Base-by-base conservation (phyloP, 2,888 invertebrate species). In the Augochlorella aurata region DNA sequence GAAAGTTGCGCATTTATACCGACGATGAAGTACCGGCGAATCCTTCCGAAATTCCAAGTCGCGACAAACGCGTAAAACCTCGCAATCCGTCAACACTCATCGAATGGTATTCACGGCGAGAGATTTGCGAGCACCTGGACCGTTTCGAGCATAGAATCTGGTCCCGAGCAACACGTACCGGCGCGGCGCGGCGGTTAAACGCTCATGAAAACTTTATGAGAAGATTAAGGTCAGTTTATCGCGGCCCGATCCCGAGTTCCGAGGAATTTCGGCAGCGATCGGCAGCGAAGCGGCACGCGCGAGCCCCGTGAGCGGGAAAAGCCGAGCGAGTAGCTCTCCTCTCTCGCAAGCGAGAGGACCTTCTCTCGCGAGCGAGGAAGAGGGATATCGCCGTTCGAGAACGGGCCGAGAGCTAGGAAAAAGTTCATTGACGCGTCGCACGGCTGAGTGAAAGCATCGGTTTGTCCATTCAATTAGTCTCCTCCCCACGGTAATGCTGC, bases 121-220 rank as follows among this genome's bases (percentile, higher is more conserved):
- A 24, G 54, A 24, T 58, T 58, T 58, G 54, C 54, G 54, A 58
- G 24, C 54, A 58, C 14, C 24, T 24, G 24, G 54, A 58, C 24
- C 24, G 54, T 24, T 58, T 24, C 24, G 54, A 58, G 54, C 54
- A 58, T 24, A 14, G 24, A 45, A 50, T 58, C 21, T 58, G 54
- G 54, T 72, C 29, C 54, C 14, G 14, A 70, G 67, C 66, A 71
- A 68, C 69, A 77, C 71, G 47, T 71, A 54, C 69, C 38, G 63
- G n/a, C 16, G 7, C 16, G 12, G 66, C 69, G 47, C 44, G 71
- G 16, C 29, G 67, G 66, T 74, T 66, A 58, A 78, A 74, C 65
- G 69, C 79, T 74, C 74, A 67, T 74, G 81, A 79, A 74, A 81
- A 81, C 81, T 81, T 81, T 79, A 79, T 71, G 81, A 79, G 79